Evolutionary conservation across 2,113 vertebrate genomes (phyloP).

Genomic region (Trichechus manatus): DNA sequence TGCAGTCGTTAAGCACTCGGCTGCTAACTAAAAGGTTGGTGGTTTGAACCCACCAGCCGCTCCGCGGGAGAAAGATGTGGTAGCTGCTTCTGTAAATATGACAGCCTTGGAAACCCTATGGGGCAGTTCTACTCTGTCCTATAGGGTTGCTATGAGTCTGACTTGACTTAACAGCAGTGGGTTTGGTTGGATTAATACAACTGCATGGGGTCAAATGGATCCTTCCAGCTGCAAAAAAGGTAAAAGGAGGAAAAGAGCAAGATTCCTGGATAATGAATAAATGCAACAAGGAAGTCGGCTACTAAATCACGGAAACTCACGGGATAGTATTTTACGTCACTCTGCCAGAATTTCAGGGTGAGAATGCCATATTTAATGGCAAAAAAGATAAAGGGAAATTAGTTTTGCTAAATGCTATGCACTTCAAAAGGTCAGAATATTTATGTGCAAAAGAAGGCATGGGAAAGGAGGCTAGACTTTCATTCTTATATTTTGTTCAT

Average conservation of each 20-base stretch:
- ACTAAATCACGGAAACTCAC: background rate
- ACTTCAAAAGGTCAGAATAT: background rate
- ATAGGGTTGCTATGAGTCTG: too few species aligned
- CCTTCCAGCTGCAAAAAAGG: background rate
- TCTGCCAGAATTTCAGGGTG: background rate
- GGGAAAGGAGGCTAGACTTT: background rate
- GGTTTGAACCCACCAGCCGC: too few species aligned
- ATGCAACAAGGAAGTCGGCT: background rate
- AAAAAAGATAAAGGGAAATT: background rate
- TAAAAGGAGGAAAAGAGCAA: background rate
- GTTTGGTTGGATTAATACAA: background rate
- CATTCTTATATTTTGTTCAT: background rate
- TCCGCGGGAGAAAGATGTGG: too few species aligned
- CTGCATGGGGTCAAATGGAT: background rate
- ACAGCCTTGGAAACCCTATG: too few species aligned
- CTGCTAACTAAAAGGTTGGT: too few species aligned
- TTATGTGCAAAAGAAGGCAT: background rate
- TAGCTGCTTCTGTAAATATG: too few species aligned
- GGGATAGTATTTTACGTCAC: background rate
- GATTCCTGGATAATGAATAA: background rate
- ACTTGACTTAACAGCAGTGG: too few species aligned
- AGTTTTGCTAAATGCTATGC: background rate
- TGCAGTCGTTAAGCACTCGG: too few species aligned
- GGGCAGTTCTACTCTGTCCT: too few species aligned
- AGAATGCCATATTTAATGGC: background rate